Evolutionary conservation across 2,888 invertebrate genomes (phyloP), one percentile per base, ranked within the genome.

Genomic region (Gortyna flavago): DNA sequence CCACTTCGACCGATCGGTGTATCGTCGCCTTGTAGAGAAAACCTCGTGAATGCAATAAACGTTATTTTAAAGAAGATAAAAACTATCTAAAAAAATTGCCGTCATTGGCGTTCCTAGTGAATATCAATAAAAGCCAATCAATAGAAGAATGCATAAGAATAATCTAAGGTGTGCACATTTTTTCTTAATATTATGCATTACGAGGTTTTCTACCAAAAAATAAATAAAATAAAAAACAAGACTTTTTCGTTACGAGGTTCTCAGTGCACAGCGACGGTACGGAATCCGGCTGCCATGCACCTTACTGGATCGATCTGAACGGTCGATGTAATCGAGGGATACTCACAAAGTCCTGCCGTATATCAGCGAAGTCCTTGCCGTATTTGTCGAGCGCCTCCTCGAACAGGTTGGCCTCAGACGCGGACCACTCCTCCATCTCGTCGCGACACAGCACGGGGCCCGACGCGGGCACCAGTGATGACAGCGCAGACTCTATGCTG

Each of bases 371-470:
- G 97, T 99, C 99, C 97, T 99, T 99, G 90, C 99, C 99, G 95
- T 99, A 99, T 95, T 99, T 99, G 94, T 99, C 99, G 90, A 99
- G 97, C 65, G 99, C 99, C 97, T 99, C 99, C 96, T 99, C 99
- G 95, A 99, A 99, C 79, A 99, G 97, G 97, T 99, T 99, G 74
- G 99, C 99, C 95, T 99, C 99, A 21, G 99, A 99, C 65, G 99
- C 99, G 89, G 99, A 99, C 99, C 99, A 99, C 96, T 99, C 99
- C 97, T 99, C 99, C 98, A 99, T 99, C 97, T 99, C 99, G 97
- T 99, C 99, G 88, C 99, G 97, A 96, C 99, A 99, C 88, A 99
- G 97, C 90, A 99, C 99, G 38, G 99, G 99, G 29, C 99, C 99
- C 88, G 99, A 99, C 87, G 98, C 98, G 79, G 99, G 99, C 93